Conservation (phyloP, 2,888 invertebrate genomes). For the Osmoderma eremita region DNA sequence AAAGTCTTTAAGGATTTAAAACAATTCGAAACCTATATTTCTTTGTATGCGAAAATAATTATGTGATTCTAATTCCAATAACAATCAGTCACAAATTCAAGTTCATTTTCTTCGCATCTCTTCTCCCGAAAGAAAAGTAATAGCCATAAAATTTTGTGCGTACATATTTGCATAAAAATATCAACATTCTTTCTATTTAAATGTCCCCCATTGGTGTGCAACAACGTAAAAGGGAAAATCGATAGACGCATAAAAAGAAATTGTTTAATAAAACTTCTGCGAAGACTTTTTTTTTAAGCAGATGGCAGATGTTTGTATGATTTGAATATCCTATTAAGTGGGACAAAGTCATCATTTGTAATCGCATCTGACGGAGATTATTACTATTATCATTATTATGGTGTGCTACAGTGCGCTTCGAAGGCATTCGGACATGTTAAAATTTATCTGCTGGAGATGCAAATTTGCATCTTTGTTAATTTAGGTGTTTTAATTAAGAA, state of each 20-base stretch:
- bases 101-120: too few species aligned
- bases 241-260: constrained; percentile 11
- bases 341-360: constrained; percentile 30
- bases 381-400: too few species aligned
- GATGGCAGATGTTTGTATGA: constrained; percentile 18
- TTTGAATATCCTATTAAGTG: constrained; percentile 22
- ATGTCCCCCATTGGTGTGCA: too few species aligned
- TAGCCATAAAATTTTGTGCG: background rate
- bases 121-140: too few species aligned
- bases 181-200: background rate
- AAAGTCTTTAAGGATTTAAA: too few species aligned
- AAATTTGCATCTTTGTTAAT: background rate
- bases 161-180: background rate
- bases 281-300: constrained; percentile 1
- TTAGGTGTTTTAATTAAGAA: too few species aligned
- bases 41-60: too few species aligned
- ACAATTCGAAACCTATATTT: too few species aligned
- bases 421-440: background rate
- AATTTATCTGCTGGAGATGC: background rate
- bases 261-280: constrained; percentile 13
- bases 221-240: background rate
- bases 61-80: too few species aligned
- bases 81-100: too few species aligned
- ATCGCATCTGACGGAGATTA: background rate
- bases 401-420: constrained; percentile 1